Evolutionary conservation across 2,113 vertebrate genomes (phyloP).

Genomic region (Corynorhinus townsendii): DNA sequence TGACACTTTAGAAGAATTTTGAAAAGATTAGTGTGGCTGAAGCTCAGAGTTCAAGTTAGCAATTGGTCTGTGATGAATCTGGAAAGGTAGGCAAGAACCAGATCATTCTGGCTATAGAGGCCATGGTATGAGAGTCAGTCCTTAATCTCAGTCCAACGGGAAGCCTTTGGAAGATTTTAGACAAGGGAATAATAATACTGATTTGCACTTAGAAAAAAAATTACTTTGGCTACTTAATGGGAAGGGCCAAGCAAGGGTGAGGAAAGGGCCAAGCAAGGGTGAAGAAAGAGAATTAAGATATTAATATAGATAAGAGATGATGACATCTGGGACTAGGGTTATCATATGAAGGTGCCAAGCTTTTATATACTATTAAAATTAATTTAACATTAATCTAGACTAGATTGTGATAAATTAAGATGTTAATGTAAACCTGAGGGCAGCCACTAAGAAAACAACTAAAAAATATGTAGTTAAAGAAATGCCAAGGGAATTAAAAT

Average conservation of each 20-base stretch:
- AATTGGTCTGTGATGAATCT: background rate
- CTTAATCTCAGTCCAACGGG: background rate
- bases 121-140: background rate
- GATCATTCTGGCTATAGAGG: background rate
- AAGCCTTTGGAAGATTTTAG: background rate
- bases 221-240: background rate
- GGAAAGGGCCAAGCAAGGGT: background rate
- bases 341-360: background rate
- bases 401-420: background rate
- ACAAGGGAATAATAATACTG: background rate
- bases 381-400: background rate
- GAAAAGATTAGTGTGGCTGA: background rate
- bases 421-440: background rate
- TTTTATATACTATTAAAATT: background rate
- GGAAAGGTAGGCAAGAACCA: background rate
- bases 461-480: background rate
- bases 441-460: background rate
- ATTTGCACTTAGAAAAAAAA: background rate
- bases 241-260: background rate
- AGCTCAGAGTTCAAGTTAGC: background rate
- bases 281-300: background rate
- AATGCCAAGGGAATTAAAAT: background rate
- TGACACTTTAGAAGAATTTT: background rate
- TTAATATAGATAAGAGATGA: background rate
- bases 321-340: background rate